These are phyloP conservation scores for Pseudomyrmex pallidus DNA, from an alignment of 1,140 invertebrate genomes.

Conservation along the genomic window DNA sequence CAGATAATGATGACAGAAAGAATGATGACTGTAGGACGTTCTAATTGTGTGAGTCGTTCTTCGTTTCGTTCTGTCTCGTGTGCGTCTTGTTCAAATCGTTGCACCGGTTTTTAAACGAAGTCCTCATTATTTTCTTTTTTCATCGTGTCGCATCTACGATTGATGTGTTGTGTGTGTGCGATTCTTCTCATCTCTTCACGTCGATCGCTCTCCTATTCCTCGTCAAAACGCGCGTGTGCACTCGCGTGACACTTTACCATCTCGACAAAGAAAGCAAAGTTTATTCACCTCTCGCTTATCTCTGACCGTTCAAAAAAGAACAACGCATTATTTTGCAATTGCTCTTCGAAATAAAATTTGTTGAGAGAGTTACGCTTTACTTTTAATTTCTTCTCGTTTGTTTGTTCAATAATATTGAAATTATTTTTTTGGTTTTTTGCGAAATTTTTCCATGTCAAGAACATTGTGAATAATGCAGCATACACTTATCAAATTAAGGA, in stretches of 20 bases:
- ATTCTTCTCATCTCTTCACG: constrained; percentile 29
- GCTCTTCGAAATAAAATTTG: no score
- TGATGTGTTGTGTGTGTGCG: constrained; percentile 9
- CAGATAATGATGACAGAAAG: constrained; percentile 58
- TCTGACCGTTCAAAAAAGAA: constrained; percentile 54
- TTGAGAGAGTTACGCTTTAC: no score
- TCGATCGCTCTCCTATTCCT: background rate
- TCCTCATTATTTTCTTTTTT: background rate
- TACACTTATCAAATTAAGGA: constrained; percentile 13
- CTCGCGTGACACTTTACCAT: background rate
- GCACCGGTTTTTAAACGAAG: constrained; percentile 7
- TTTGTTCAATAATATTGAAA: background rate
- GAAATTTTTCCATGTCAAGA: background rate
- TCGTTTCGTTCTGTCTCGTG: constrained; percentile 4
- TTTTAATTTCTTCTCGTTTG: background rate
- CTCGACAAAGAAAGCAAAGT: constrained; percentile 72
- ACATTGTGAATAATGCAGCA: constrained; percentile 28
- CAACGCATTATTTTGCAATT: background rate
- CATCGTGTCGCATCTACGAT: constrained; percentile 6
- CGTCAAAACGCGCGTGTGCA: background rate
- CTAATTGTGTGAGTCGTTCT: constrained; percentile 28
- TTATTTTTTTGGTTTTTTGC: background rate
- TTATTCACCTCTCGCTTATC: constrained; percentile 75
- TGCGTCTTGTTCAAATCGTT: constrained; percentile 1
- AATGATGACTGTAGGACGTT: constrained; percentile 38